Evolutionary conservation across 2,113 vertebrate genomes (phyloP).

Genomic region (Corapipo altera): DNA sequence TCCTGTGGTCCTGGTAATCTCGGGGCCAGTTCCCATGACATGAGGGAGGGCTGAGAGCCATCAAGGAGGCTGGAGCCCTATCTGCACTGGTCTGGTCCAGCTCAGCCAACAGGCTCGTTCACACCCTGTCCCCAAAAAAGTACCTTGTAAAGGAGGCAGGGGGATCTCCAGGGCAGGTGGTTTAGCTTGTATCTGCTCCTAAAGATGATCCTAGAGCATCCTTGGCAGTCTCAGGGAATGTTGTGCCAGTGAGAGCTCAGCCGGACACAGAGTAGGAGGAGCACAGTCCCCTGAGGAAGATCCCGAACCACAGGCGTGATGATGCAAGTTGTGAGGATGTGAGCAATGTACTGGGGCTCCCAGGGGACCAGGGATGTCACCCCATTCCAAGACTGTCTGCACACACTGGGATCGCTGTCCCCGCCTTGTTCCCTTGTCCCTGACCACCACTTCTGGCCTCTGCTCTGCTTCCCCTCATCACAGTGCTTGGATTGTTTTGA

Average conservation of each 20-base stretch:
- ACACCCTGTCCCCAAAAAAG: neutral
- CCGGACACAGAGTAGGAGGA: accelerated
- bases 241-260: neutral
- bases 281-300: accelerated
- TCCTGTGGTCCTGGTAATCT: neutral
- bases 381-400: neutral
- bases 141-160: accelerated
- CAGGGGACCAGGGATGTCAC: neutral
- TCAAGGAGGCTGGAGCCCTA: neutral
- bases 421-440: neutral
- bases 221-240: neutral
- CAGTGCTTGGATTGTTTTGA: neutral
- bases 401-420: accelerated
- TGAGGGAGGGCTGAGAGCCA: accelerated
- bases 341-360: neutral
- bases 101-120: neutral
- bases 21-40: accelerated
- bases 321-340: neutral
- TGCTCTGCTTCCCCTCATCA: neutral
- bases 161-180: neutral
- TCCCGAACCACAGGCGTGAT: accelerated
- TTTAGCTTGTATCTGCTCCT: neutral
- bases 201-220: neutral
- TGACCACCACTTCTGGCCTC: neutral
- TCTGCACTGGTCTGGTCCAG: neutral